Evolutionary conservation across 1,140 invertebrate species (phyloP).

Genomic region (Drosophila arizonae): DNA sequence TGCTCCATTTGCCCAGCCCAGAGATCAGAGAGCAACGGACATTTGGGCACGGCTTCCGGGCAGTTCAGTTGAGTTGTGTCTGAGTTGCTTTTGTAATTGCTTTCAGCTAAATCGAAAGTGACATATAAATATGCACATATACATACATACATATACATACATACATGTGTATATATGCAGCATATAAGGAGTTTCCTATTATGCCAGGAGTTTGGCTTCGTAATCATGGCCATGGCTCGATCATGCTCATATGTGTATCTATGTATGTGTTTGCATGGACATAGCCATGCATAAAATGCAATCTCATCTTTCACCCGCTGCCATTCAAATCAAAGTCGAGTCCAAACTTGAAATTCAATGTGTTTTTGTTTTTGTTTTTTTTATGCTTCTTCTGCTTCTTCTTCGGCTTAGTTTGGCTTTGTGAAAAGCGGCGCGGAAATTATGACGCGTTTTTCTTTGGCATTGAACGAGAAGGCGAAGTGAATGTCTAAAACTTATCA

Average conservation of each 20-base stretch:
- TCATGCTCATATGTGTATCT: too few relatives aligned
- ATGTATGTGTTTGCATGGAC: too few relatives aligned
- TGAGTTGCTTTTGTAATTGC: constrained; percentile 44
- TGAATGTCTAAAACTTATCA: constrained; percentile 55
- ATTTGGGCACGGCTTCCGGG: constrained; percentile 72
- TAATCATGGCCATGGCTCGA: too few relatives aligned
- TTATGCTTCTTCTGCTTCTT: too few relatives aligned
- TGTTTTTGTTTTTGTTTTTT: background rate
- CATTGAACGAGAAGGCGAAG: constrained; percentile 62
- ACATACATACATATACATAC: background rate
- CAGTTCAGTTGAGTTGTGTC: constrained; percentile 10
- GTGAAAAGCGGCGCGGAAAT: constrained; percentile 59
- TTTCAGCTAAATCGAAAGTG: constrained; percentile 21
- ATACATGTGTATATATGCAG: background rate
- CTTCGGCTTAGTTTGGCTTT: constrained; percentile 3
- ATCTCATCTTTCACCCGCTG: constrained; percentile 64
- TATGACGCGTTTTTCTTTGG: constrained; percentile 66
- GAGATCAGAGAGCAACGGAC: constrained; percentile 9
- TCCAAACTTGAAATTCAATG: constrained; percentile 15
- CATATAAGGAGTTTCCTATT: background rate
- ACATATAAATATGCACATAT: constrained; percentile 1
- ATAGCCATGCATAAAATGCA: constrained; percentile 35
- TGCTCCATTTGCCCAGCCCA: too few relatives aligned
- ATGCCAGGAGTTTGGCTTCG: too few relatives aligned
- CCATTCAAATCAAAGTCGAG: constrained; percentile 30